Conservation (phyloP, 2,113 vertebrate species). For the Sakesphorus luctuosus region DNA sequence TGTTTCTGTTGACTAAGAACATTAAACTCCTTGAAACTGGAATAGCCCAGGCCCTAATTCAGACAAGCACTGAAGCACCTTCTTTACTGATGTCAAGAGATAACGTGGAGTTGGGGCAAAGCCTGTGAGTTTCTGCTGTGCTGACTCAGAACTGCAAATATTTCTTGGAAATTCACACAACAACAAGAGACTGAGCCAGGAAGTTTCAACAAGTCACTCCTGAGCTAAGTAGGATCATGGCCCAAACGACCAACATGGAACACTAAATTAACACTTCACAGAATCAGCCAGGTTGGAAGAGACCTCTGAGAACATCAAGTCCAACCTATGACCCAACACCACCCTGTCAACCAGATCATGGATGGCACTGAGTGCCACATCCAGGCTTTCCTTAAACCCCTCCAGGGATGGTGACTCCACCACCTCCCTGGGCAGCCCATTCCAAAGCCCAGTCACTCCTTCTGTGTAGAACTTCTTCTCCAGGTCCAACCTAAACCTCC, state of each 20-base stretch:
- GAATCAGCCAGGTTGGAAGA: background rate
- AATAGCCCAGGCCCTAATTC: background rate
- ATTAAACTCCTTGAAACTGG: background rate
- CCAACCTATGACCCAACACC: background rate
- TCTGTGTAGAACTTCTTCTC: too few species aligned
- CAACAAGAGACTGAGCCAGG: background rate
- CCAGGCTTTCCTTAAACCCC: too few species aligned
- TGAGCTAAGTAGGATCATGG: rapidly evolving
- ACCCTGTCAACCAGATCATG: background rate
- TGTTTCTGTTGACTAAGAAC: background rate
- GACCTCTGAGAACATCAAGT: background rate
- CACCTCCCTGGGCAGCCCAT: too few species aligned
- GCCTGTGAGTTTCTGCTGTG: background rate
- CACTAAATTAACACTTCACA: background rate
- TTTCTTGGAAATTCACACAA: background rate
- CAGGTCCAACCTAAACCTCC: too few species aligned
- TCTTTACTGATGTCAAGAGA: background rate
- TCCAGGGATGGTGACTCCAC: too few species aligned
- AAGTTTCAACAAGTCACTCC: background rate
- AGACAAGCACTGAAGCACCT: background rate
- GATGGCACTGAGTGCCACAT: background rate
- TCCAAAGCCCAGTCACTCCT: too few species aligned
- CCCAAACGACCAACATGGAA: rapidly evolving
- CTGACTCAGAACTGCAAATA: background rate
- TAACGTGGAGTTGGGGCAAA: background rate